Conservation (phyloP, 1,140 invertebrate genomes). For the Danaus plexippus region DNA sequence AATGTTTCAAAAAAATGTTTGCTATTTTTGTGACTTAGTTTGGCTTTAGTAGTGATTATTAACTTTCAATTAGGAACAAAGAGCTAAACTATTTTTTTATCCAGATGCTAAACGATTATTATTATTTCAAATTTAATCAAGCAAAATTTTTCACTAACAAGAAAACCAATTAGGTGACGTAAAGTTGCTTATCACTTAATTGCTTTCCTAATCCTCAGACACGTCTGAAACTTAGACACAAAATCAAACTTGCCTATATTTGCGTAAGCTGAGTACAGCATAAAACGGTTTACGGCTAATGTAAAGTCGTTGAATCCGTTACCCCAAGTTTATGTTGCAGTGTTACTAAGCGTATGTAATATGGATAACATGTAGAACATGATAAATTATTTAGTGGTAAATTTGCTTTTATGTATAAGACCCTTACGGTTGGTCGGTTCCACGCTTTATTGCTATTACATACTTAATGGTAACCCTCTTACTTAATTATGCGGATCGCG, state of each 20-base stretch:
- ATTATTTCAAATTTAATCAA: too few species aligned
- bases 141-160: too few species aligned
- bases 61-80: too few species aligned
- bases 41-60: too few species aligned
- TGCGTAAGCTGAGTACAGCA: slow-evolving; percentile 11
- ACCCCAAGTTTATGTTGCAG: slow-evolving; percentile 13
- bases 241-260: slow-evolving; percentile 17
- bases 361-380: slow-evolving; percentile 23
- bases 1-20: too few species aligned
- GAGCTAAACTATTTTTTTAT: too few species aligned
- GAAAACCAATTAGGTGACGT: slow-evolving; percentile 11
- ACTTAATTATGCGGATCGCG: slow-evolving; percentile 62
- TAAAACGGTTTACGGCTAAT: slow-evolving; percentile 13
- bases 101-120: too few species aligned
- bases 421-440: slow-evolving; percentile 35
- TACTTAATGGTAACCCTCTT: slow-evolving; percentile 64
- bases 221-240: slow-evolving; percentile 23
- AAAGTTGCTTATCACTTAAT: slow-evolving; percentile 34
- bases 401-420: slow-evolving; percentile 41
- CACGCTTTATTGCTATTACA: slow-evolving; percentile 57
- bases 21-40: too few species aligned
- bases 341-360: slow-evolving; percentile 19
- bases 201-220: slow-evolving; percentile 30
- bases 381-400: slow-evolving; percentile 42
- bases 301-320: slow-evolving; percentile 15